Conservation (phyloP, 1,140 invertebrate genomes). For the Triops cancriformis region DNA sequence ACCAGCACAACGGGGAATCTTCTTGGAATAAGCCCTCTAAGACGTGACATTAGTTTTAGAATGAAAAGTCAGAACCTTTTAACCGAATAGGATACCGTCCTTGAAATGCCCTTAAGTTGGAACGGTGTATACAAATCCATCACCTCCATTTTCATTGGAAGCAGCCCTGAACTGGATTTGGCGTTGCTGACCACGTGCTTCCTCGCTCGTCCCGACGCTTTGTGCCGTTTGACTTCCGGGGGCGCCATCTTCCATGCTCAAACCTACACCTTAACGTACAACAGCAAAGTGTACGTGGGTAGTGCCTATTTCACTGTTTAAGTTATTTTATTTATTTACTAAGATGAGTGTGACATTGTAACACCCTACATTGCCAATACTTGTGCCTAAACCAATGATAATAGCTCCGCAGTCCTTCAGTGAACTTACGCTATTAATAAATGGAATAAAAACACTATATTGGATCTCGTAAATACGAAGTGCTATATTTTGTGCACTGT, state of each 20-base stretch:
- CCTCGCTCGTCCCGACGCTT: conserved; percentile 54
- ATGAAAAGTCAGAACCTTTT: not conserved
- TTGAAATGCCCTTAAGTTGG: conserved; percentile 68
- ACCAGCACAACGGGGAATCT: no score
- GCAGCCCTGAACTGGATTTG: conserved; percentile 86
- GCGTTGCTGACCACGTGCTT: conserved; percentile 82
- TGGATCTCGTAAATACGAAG: not conserved
- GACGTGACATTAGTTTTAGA: not conserved
- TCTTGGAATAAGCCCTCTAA: no score
- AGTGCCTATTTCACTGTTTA: conserved; percentile 69
- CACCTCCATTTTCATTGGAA: conserved; percentile 75
- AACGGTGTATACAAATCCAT: conserved; percentile 64
- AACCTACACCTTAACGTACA: conserved; percentile 54
- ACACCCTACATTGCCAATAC: no score
- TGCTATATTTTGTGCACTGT: not conserved
- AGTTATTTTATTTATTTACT: conserved; percentile 26
- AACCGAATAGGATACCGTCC: conserved; percentile 53
- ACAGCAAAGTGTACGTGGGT: conserved; percentile 64
- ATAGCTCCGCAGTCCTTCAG: no score
- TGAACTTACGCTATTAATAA: not conserved
- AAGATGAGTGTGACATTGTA: no score
- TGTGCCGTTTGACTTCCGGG: conserved; percentile 61
- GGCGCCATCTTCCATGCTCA: conserved; percentile 42
- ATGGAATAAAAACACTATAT: not conserved
- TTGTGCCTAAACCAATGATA: no score